Base-by-base conservation (phyloP, 2,797 vertebrate genomes). In the Nyctibius grandis region DNA sequence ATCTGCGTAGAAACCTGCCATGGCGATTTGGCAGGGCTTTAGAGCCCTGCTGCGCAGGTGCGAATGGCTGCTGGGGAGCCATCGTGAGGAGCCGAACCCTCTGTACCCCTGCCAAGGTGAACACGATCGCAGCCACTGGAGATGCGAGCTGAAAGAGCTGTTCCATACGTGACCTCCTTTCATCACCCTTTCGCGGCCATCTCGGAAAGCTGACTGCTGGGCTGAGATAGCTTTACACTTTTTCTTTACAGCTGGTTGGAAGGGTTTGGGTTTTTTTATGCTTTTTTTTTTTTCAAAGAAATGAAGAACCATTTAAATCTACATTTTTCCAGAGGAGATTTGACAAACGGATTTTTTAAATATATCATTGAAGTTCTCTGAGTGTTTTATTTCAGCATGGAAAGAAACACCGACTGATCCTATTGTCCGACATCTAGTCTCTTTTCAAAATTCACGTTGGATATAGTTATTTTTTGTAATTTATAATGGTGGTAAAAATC, bases 151-250 rank as follows among this genome's bases (percentile, higher is more conserved):
- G 79, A 44, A 79, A 42, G 74, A 54, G 70, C 88, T 50, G 57
- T 61, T 91, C 81, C 76, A 10, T 69, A 40, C 11, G 1, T 54
- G 76, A 88, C 73, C 93, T 94, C 72, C 91, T 96, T 92, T 96
- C 94, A 89, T 91, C 94, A 0, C 91, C 65, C 78, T 67, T 91
- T 7, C 4, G 0, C 3, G 2, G 69, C 68, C 85, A 57, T 85
- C 82, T 65, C 34, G 0, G 42, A 83, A 80, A 91, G 50, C 38
- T 9, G 42, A 64, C 87, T 91, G 81, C 73, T 91, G 92, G 3
- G 38, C 79, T 54, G 45, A 93, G 56, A 72, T 69, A 77, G 38
- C 59, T 87, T 95, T 85, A 48, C 17, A 6, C 74, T 59, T 76
- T 44, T 84, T 56, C 51, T 57, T 85, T 89, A 88, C 81, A 94